Conservation (phyloP, 2,888 invertebrate species). For the Ophonus ardosiacus region DNA sequence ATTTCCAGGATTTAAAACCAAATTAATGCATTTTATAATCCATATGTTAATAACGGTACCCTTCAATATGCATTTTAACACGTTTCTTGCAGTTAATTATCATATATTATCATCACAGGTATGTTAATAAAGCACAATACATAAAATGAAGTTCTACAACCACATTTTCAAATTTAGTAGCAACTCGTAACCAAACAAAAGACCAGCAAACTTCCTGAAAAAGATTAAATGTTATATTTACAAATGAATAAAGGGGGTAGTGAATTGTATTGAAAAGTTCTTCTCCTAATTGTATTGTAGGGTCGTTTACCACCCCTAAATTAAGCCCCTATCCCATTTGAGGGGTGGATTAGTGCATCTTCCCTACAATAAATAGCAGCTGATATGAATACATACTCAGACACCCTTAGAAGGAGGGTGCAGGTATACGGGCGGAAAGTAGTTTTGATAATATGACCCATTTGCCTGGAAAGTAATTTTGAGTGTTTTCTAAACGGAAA, state of each 20-base stretch:
- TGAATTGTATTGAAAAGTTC: slow-evolving; percentile 22
- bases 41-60: neutral
- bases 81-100: slow-evolving; percentile 16
- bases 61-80: slow-evolving; percentile 9
- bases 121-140: neutral
- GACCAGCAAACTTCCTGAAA: slow-evolving; percentile 24
- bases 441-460: slow-evolving; percentile 48
- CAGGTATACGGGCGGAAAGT: slow-evolving; percentile 59
- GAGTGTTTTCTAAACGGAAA: slow-evolving; percentile 28
- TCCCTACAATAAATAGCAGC: slow-evolving; percentile 70
- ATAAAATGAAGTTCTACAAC: slow-evolving; percentile 1
- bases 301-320: slow-evolving; percentile 64
- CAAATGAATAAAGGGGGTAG: slow-evolving; percentile 5
- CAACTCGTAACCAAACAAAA: neutral
- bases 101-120: slow-evolving; percentile 13
- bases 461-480: slow-evolving; percentile 48
- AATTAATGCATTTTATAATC: neutral
- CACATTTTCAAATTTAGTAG: neutral
- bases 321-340: slow-evolving; percentile 64
- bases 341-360: slow-evolving; percentile 68
- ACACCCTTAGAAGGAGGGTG: slow-evolving; percentile 55
- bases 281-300: slow-evolving; percentile 45
- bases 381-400: slow-evolving; percentile 71
- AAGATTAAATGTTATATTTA: slow-evolving; percentile 47
- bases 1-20: neutral